A percentile compares a stretch with the other conserved stretches of the same genome.
These are phyloP conservation scores for Rhinichthys osculus DNA, from an alignment of 2,797 vertebrate genomes.

Conservation along the genomic window DNA sequence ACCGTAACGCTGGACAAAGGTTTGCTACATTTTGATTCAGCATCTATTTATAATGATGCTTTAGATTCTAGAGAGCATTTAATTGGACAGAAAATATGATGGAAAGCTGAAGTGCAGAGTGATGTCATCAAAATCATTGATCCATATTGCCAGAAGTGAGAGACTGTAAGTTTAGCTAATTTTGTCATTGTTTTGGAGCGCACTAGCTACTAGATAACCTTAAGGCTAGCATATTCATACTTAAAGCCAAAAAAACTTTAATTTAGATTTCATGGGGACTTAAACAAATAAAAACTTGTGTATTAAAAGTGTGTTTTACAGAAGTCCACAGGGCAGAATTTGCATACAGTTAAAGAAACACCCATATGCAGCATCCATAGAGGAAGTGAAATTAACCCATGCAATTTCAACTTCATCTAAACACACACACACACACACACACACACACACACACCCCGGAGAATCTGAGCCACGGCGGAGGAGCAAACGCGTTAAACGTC, in stretches of 20 bases:
- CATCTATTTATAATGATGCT: background rate
- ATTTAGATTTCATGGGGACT: no score
- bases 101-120: background rate
- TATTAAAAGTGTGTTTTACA: constrained; percentile 15
- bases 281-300: background rate
- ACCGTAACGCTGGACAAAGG: no score
- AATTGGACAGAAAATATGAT: background rate
- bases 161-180: background rate
- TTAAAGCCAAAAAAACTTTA: no score
- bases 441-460: background rate
- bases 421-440: background rate
- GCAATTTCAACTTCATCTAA: constrained; percentile 31
- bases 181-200: no score
- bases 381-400: constrained; percentile 39
- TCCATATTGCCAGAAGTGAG: background rate
- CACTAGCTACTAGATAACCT: no score
- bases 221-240: no score
- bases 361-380: background rate
- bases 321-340: constrained; percentile 8
- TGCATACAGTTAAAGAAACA: background rate
- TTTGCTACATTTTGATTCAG: no score
- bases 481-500: constrained; percentile 32
- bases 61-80: background rate
- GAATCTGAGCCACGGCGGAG: constrained; percentile 22
- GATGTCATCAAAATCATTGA: background rate